Conservation (phyloP, 2,888 invertebrate species). For the Pammene aurita region DNA sequence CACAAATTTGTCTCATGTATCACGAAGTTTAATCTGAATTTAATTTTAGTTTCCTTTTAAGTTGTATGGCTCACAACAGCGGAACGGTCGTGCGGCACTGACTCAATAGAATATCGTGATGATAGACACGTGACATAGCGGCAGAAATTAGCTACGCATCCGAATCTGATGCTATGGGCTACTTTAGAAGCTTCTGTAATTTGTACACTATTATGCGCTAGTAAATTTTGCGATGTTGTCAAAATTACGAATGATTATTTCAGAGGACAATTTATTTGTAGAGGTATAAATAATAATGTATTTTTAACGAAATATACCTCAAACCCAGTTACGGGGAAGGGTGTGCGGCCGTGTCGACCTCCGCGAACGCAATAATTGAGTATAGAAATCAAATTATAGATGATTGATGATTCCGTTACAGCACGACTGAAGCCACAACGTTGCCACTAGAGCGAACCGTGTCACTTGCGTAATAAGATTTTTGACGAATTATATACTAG, state of each 20-base stretch:
- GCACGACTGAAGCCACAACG: constrained; percentile 79
- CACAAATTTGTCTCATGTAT: constrained; percentile 49
- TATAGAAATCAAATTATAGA: constrained; percentile 83
- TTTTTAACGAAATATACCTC: background rate
- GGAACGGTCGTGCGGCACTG: constrained; percentile 55
- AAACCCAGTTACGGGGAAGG: constrained; percentile 62
- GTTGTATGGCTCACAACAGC: constrained; percentile 55
- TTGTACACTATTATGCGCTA: background rate
- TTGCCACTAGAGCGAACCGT: constrained; percentile 70
- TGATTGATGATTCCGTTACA: constrained; percentile 82
- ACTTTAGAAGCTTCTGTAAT: constrained; percentile 34
- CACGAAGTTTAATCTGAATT: constrained; percentile 53
- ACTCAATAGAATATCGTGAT: constrained; percentile 61
- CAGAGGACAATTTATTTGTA: background rate
- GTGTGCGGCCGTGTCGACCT: constrained; percentile 72
- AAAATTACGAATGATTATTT: background rate
- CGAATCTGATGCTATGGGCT: constrained; percentile 34
- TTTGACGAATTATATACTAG: constrained; percentile 60
- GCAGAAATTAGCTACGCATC: constrained; percentile 43
- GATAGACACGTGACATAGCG: constrained; percentile 56
- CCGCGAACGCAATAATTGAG: constrained; percentile 82
- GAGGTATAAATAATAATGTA: background rate
- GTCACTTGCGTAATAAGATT: constrained; percentile 78
- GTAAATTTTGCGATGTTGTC: background rate
- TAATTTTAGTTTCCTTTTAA: constrained; percentile 56